Evolutionary conservation across 2,797 vertebrate species (phyloP).

Genomic region (Halcyon leucocephala): DNA sequence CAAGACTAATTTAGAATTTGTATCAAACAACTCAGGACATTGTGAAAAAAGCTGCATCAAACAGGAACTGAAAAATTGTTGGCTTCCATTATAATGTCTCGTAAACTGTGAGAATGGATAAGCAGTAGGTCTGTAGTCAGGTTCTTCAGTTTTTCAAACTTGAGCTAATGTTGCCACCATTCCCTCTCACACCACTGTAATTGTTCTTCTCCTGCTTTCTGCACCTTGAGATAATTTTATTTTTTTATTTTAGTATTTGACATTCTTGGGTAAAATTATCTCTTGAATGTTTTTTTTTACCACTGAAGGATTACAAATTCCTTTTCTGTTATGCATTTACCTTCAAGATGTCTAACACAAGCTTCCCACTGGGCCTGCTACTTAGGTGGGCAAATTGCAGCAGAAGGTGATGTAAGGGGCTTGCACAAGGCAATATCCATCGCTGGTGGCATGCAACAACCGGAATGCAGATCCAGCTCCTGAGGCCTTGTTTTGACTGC

Average conservation of each 20-base stretch:
- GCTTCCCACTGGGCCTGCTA: not conserved
- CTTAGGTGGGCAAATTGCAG: not conserved
- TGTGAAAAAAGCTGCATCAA: constrained; percentile 21
- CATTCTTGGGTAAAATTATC: not conserved
- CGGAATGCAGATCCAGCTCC: not conserved
- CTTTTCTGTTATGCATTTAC: not conserved
- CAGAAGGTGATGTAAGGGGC: not conserved
- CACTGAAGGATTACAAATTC: not conserved
- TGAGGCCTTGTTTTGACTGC: not conserved
- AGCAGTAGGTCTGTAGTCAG: not conserved
- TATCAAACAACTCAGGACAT: constrained; percentile 37
- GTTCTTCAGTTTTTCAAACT: not conserved
- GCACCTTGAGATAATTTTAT: not conserved
- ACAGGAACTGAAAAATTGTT: constrained; percentile 54
- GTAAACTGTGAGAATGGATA: not conserved
- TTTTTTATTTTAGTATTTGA: not conserved
- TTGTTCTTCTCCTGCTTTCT: not conserved
- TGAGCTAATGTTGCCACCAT: not conserved
- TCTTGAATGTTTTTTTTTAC: not conserved
- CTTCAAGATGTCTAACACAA: not conserved
- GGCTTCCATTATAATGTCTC: not conserved
- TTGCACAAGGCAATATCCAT: not conserved
- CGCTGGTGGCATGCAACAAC: not conserved
- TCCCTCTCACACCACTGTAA: not conserved
- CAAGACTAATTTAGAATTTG: constrained; percentile 65